Evolutionary conservation across 2,113 vertebrate species (phyloP), one percentile per base, ranked within the genome.

Genomic region (Rynchops niger): DNA sequence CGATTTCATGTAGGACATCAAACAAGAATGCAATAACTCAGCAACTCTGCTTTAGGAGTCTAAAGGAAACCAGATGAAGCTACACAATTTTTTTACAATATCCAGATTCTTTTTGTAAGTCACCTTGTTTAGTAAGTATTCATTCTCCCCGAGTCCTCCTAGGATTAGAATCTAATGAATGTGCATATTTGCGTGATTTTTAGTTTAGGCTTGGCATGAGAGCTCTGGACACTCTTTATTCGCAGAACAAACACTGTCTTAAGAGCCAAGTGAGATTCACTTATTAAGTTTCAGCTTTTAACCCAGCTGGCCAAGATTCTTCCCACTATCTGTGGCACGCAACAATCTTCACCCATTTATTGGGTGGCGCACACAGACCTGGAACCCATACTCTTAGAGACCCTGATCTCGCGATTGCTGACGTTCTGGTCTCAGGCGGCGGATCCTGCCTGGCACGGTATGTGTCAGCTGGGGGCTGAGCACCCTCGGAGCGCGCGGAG

Each of bases 11-110:
- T 96, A 95, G 96, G 93, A 97, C 97, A 97, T 96, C n/a, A 55
- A 79, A 59, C 88, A 97, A 91, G 96, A 97, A 97, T 97, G 97
- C 95, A 95, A 25, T 90, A 96, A 95, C 86, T 97, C 95, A 96
- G 91, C 88, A 93, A 62, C 83, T 96, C 94, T 69, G 85, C 94
- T 93, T 58, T 9, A 49, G 76, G 82, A 77, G 38, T 72, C 67
- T 96, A 95, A 98, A 69, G 90, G 91, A 95, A 97, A 95, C 91
- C 97, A 97, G 95, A 97, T 94, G 94, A 97, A 77, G 80, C 53
- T 73, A 63, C 58, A 73, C 77, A 53, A n/a, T 73, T 89, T 73
- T 90, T 71, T 72, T 30, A 17, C 18, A 94, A 52, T 89, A 92
- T 40, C 76, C 55, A 88, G 77, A 78, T 50, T 67, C 73, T 55